These are phyloP conservation scores for Ganaspis brasiliensis DNA, from an alignment of 2,888 invertebrate species.

Conservation along the genomic window DNA sequence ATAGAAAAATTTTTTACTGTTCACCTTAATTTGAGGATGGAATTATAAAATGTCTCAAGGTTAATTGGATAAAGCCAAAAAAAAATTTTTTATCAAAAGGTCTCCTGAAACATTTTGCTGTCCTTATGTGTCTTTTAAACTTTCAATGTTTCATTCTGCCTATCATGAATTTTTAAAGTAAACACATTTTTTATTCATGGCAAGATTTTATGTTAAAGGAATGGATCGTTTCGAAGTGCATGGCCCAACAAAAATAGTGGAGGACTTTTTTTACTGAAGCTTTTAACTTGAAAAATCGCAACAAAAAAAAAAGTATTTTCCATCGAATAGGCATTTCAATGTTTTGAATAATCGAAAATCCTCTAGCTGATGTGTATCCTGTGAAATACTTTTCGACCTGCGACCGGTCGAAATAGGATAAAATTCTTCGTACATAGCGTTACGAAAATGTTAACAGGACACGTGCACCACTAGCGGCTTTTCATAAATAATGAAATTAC, in stretches of 20 bases:
- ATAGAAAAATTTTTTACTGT: too few relatives aligned
- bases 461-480: constrained; percentile 51
- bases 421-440: constrained; percentile 50
- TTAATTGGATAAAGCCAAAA: too few relatives aligned
- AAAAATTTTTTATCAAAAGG: too few relatives aligned
- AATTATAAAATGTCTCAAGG: too few relatives aligned
- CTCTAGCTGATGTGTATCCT: constrained; percentile 7
- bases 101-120: too few relatives aligned
- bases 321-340: not conserved
- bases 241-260: not conserved
- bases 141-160: too few relatives aligned
- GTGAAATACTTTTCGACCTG: constrained; percentile 37
- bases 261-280: not conserved
- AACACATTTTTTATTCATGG: not conserved
- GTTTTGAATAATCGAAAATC: constrained; percentile 50
- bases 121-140: too few relatives aligned
- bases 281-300: constrained; percentile 10
- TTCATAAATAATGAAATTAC: constrained; percentile 63
- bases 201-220: not conserved
- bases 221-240: not conserved
- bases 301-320: constrained; percentile 5
- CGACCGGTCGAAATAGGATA: constrained; percentile 47
- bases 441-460: constrained; percentile 31
- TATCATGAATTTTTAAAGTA: too few relatives aligned
- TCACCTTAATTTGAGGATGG: too few relatives aligned